These are phyloP conservation scores for Sylvilagus bachmani DNA, from an alignment of 2,113 vertebrate species.

Conservation along the genomic window DNA sequence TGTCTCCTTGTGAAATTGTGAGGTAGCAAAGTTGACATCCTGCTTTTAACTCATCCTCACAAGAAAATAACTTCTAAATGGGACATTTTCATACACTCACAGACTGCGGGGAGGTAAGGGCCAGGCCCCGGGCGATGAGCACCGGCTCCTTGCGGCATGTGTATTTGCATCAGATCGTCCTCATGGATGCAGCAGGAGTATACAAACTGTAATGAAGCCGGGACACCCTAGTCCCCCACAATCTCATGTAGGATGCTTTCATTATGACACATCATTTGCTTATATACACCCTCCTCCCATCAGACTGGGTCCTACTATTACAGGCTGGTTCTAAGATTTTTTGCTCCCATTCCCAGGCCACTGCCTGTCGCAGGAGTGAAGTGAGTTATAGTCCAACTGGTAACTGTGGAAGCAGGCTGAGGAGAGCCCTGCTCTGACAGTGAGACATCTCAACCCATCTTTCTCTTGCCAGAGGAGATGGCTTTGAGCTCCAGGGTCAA, in stretches of 20 bases:
- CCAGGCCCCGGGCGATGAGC: not conserved
- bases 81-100: not conserved
- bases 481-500: not conserved
- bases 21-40: constrained; percentile 12
- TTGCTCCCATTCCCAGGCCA: not conserved
- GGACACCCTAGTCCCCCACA: not conserved
- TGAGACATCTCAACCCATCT: not conserved
- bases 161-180: not conserved
- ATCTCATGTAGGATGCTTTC: not conserved
- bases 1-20: constrained; percentile 25
- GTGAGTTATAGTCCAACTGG: not conserved
- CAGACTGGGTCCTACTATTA: not conserved
- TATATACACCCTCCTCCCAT: not conserved
- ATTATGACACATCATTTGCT: not conserved
- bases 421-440: not conserved
- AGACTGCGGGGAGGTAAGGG: not conserved
- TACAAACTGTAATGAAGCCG: constrained; percentile 14
- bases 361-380: not conserved
- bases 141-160: not conserved
- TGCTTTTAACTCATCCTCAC: constrained; percentile 32
- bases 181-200: not conserved
- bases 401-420: not conserved
- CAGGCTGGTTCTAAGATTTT: not conserved
- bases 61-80: not conserved
- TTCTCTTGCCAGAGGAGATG: not conserved